Evolutionary conservation across 2,797 vertebrate species (phyloP).

Genomic region (Sparidentex hasta): DNA sequence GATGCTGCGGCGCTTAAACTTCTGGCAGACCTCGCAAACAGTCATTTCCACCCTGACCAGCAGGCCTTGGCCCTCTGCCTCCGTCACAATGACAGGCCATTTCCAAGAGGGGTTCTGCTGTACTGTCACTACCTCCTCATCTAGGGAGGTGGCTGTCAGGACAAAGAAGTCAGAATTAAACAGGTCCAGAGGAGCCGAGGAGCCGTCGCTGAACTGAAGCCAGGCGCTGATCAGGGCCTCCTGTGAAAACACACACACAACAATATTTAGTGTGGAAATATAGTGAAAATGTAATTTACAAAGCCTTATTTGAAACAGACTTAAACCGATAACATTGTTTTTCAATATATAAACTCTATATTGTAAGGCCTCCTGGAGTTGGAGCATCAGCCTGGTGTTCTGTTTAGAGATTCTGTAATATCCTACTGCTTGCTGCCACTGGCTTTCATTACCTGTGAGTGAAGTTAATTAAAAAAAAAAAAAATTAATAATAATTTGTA

Average conservation of each 20-base stretch:
- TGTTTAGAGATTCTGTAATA: constrained; percentile 20
- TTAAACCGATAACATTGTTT: constrained; percentile 12
- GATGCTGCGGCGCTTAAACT: constrained; percentile 93
- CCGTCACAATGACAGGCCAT: constrained; percentile 90
- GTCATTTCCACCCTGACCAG: constrained; percentile 93
- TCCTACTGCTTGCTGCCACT: constrained; percentile 14
- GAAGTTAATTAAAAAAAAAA: constrained; percentile 7
- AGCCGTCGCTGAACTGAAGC: constrained; percentile 97
- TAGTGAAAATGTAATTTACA: background rate
- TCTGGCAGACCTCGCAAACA: constrained; percentile 93
- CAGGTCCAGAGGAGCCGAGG: constrained; percentile 92
- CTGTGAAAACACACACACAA: constrained; percentile 74
- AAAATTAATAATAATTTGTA: no score
- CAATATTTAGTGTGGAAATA: constrained; percentile 13
- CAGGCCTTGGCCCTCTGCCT: constrained; percentile 92
- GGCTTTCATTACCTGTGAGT: constrained; percentile 3
- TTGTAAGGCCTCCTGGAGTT: background rate
- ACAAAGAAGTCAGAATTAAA: constrained; percentile 91
- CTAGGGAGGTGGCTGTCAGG: constrained; percentile 90
- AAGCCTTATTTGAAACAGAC: constrained; percentile 9
- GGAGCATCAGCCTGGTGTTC: constrained; percentile 9
- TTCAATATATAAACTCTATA: background rate
- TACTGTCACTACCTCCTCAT: constrained; percentile 89
- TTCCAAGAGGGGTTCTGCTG: constrained; percentile 80
- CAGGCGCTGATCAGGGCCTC: constrained; percentile 95